Evolutionary conservation across 2,113 vertebrate genomes (phyloP).

Genomic region (Labeo rohita): DNA sequence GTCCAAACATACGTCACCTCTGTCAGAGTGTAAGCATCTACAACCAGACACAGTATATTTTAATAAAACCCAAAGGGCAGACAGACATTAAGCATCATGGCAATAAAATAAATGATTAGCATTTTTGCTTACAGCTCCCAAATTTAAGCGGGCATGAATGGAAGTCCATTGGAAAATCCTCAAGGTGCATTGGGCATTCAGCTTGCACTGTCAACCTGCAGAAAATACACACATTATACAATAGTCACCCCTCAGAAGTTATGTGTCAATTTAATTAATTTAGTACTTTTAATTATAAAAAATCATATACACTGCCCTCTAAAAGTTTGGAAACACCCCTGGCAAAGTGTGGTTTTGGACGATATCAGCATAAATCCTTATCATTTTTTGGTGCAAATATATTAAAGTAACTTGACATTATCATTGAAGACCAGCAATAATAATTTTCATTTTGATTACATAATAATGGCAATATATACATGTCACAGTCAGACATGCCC

Average conservation of each 20-base stretch:
- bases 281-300: background rate
- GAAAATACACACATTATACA: constrained; percentile 59
- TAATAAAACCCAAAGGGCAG: background rate
- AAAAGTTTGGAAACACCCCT: no score
- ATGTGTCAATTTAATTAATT: background rate
- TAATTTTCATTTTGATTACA: no score
- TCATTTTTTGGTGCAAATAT: no score
- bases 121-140: constrained; percentile 89
- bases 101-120: background rate
- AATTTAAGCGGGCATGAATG: constrained; percentile 94
- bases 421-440: no score
- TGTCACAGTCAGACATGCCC: no score
- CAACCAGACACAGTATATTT: background rate
- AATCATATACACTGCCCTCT: no score
- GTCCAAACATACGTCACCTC: constrained; percentile 97
- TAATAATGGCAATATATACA: no score
- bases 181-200: constrained; percentile 94
- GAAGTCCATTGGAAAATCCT: constrained; percentile 95
- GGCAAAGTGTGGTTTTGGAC: no score
- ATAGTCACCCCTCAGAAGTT: background rate
- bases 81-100: background rate
- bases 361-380: no score
- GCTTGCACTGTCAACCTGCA: constrained; percentile 90
- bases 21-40: constrained; percentile 93
- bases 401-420: no score